phyloP scores from a whole-genome alignment of 2,113 vertebrate genomes.

The Cricetomys ansorgei region DNA sequence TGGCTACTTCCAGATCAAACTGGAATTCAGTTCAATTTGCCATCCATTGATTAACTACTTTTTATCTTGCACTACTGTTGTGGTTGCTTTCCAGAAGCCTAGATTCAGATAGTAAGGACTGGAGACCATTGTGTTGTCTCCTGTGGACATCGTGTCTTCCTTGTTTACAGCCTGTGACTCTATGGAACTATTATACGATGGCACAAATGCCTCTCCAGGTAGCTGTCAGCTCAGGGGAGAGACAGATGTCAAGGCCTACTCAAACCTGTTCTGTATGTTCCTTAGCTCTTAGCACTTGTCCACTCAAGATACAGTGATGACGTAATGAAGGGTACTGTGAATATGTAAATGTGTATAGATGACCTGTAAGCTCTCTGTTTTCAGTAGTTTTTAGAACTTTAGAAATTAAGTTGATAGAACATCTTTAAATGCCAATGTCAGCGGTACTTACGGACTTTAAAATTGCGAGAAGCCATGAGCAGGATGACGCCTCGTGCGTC shows the following conservation, averaged over 20 bases:
- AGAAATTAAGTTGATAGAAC: conserved; percentile 26
- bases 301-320: background rate
- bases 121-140: conserved; percentile 11
- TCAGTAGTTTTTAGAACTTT: conserved; percentile 38
- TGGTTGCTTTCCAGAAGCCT: conserved; percentile 29
- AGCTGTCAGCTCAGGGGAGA: background rate
- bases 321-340: background rate
- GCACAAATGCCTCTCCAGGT: background rate
- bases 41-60: background rate
- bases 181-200: background rate
- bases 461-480: background rate
- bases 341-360: background rate
- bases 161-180: background rate
- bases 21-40: background rate
- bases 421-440: conserved; percentile 30
- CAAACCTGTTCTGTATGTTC: background rate
- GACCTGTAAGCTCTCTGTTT: background rate
- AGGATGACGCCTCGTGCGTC: too few species aligned
- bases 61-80: background rate
- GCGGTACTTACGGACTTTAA: background rate
- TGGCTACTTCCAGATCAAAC: conserved; percentile 1
- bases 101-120: background rate
- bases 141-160: background rate
- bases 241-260: background rate
- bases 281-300: background rate